phyloP scores from a whole-genome alignment of 1,140 invertebrate species.

The Heliothis virescens region DNA sequence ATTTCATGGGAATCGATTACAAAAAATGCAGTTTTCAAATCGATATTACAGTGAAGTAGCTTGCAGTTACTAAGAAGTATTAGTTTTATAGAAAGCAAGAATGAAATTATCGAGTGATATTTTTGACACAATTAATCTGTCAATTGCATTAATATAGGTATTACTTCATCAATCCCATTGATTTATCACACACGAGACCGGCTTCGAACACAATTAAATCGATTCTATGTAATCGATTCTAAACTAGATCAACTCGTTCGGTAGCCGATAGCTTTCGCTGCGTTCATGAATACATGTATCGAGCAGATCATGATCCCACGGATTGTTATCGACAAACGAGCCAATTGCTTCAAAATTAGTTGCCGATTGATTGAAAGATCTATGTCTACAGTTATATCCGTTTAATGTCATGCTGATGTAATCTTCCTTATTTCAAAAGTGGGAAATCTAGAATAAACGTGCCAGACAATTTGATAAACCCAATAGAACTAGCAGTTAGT shows the following conservation, averaged over 20 bases:
- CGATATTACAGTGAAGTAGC: too few species aligned
- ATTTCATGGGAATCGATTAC: background rate
- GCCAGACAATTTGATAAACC: background rate
- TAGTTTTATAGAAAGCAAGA: too few species aligned
- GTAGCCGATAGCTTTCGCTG: conserved; percentile 42
- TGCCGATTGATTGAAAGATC: conserved; percentile 8
- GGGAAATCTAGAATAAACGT: conserved; percentile 2
- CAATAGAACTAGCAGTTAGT: background rate
- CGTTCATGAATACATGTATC: conserved; percentile 22
- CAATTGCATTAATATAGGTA: background rate
- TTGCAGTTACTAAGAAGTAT: too few species aligned
- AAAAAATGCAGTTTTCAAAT: background rate
- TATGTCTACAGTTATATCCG: background rate
- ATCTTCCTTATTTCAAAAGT: conserved; percentile 7
- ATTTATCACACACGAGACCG: conserved; percentile 23
- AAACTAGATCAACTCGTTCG: conserved; percentile 47
- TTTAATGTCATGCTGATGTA: conserved; percentile 9
- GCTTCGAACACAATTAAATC: conserved; percentile 34
- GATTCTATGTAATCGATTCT: conserved; percentile 34
- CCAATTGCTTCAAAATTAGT: conserved; percentile 27
- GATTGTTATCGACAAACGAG: conserved; percentile 32
- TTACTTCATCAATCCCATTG: conserved; percentile 17
- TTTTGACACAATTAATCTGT: conserved; percentile 1
- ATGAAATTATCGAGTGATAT: background rate
- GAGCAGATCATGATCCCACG: conserved; percentile 8